phyloP scores from a whole-genome alignment of 2,113 vertebrate genomes.

The Actenoides lindsayi region DNA sequence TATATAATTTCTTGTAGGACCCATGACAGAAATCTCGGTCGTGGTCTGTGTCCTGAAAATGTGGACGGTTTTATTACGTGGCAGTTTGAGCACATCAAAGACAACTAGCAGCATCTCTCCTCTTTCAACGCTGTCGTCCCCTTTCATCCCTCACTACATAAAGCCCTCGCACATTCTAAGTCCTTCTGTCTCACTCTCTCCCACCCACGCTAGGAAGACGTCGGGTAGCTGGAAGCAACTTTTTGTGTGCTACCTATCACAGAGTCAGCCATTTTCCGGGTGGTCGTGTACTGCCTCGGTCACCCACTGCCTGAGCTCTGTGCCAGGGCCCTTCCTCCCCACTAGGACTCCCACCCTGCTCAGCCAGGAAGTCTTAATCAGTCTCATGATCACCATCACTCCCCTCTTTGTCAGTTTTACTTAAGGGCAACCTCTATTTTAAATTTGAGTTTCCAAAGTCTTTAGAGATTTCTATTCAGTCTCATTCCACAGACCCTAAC shows the following conservation, averaged over 20 bases:
- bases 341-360: background rate
- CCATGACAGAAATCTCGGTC: slow-evolving; percentile 22
- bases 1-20: background rate
- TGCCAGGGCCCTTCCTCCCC: background rate
- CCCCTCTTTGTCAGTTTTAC: background rate
- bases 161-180: background rate
- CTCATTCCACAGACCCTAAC: background rate
- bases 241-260: background rate
- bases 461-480: background rate
- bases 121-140: background rate
- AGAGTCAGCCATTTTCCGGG: background rate
- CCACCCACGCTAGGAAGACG: background rate
- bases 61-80: slow-evolving; percentile 14
- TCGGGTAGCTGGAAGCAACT: background rate
- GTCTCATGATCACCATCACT: background rate
- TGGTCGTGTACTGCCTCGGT: background rate
- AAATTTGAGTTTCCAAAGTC: background rate
- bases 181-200: background rate
- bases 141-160: background rate
- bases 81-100: slow-evolving; percentile 21
- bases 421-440: background rate
- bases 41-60: slow-evolving; percentile 26
- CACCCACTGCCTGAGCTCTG: background rate
- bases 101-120: background rate
- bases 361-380: background rate